phyloP scores from a whole-genome alignment of 2,113 vertebrate species.

The Melanerpes formicivorus region DNA sequence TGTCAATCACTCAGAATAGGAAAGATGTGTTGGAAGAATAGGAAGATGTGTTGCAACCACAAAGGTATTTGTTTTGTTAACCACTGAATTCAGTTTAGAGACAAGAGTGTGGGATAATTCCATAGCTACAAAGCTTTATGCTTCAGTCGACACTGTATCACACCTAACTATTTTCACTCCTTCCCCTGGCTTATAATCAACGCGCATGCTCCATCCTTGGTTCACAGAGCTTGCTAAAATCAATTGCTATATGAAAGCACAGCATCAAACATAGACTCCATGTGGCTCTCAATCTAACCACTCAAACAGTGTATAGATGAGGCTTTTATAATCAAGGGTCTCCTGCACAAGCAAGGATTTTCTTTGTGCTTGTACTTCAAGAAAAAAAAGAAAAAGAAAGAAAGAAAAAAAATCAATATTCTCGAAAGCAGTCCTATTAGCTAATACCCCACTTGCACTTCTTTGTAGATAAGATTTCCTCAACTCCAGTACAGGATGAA shows the following conservation, averaged over 20 bases:
- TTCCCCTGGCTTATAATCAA: neutral
- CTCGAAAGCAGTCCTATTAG: neutral
- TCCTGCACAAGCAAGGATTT: neutral
- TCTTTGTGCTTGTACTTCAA: neutral
- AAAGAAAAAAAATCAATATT: neutral
- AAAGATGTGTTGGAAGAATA: neutral
- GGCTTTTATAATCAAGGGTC: neutral
- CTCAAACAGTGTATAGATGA: neutral
- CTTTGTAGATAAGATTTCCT: neutral
- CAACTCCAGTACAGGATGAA: neutral
- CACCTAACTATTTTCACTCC: neutral
- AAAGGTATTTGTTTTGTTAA: neutral
- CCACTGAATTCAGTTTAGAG: neutral
- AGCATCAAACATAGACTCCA: neutral
- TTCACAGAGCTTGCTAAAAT: neutral
- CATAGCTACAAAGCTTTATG: neutral
- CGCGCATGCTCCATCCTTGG: neutral
- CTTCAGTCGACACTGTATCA: neutral
- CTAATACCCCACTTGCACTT: neutral
- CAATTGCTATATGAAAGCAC: neutral
- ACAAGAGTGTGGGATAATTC: neutral
- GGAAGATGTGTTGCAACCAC: neutral
- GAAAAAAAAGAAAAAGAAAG: neutral
- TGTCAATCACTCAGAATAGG: neutral
- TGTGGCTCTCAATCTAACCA: neutral